Evolutionary conservation across 2,888 invertebrate species (phyloP), one percentile per base, ranked within the genome.

Genomic region (Scaptomyza reducta): DNA sequence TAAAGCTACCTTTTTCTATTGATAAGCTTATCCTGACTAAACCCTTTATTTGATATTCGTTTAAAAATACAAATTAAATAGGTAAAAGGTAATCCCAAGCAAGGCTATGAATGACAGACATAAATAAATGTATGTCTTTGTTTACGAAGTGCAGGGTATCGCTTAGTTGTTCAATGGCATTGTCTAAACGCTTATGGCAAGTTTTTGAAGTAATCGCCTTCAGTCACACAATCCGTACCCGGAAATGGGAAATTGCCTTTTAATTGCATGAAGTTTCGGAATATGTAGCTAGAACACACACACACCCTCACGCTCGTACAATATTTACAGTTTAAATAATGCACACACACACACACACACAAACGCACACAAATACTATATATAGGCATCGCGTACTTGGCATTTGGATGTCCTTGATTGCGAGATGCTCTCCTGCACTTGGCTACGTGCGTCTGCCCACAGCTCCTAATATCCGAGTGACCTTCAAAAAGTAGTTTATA

Each of bases 161-260:
- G 0, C 6, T 1, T 9, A 29, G 47, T 41, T 42, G 41, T 35
- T 29, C 44, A 35, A 3, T 9, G n/a, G 0, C 0, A 6, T 2
- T 7, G 10, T 11, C 7, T 10, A 6, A 10, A 14, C 13, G 29
- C 22, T 25, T 2, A 22, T n/a, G 22, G 38, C 40, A 27, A 25
- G 16, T 50, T 46, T 57, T 67, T 61, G 63, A 47, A 62, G 57
- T 73, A 84, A 81, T 79, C 55, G 79, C 64, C 61, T 56, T 47
- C 72, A 72, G 68, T 72, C 68, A 64, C 68, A 72, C 62, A 60
- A 68, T 50, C 56, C 59, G 49, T 50, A 63, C 18, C 77, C 56
- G 74, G 58, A 66, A 71, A 67, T 62, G 66, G 69, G 56, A 83
- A 81, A 86, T 81, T 77, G 84, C 54, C 62, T 79, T 81, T 83